phyloP scores from a whole-genome alignment of 2,888 invertebrate species.

The Serrognathus titanus region DNA sequence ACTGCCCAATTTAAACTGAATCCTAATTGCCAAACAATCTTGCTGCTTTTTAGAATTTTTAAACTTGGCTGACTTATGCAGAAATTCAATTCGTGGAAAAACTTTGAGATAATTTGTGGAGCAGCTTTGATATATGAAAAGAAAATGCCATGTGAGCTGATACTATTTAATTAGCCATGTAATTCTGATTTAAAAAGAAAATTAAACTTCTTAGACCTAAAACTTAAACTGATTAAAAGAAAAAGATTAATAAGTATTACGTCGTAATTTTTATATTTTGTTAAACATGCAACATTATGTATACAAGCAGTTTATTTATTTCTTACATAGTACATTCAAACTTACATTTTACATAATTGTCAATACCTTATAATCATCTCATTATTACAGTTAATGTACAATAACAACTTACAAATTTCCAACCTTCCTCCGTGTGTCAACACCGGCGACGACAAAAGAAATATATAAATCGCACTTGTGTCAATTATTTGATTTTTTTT shows the following conservation, averaged over 20 bases:
- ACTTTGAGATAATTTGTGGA: too few relatives aligned
- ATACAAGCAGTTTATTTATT: constrained; percentile 46
- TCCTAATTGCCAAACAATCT: too few relatives aligned
- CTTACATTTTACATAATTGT: constrained; percentile 44
- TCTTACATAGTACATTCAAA: constrained; percentile 48
- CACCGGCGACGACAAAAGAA: constrained; percentile 27
- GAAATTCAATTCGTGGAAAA: neutral
- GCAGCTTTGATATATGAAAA: too few relatives aligned
- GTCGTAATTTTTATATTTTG: too few relatives aligned
- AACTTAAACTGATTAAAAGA: too few relatives aligned
- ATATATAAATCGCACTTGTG: constrained; percentile 33
- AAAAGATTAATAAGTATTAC: too few relatives aligned
- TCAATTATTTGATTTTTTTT: constrained; percentile 14
- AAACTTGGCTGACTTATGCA: too few relatives aligned
- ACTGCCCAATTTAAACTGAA: too few relatives aligned
- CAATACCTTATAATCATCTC: constrained; percentile 31
- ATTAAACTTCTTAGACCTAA: too few relatives aligned
- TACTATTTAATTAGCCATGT: neutral
- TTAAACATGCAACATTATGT: constrained; percentile 24
- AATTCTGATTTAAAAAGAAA: neutral
- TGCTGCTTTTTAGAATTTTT: too few relatives aligned
- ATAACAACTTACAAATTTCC: constrained; percentile 36
- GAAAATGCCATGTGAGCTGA: neutral
- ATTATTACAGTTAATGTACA: constrained; percentile 26
- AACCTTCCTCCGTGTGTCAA: neutral